Conservation (phyloP, 2,888 invertebrate genomes). For the Acanthococcus lagerstroemiae region DNA sequence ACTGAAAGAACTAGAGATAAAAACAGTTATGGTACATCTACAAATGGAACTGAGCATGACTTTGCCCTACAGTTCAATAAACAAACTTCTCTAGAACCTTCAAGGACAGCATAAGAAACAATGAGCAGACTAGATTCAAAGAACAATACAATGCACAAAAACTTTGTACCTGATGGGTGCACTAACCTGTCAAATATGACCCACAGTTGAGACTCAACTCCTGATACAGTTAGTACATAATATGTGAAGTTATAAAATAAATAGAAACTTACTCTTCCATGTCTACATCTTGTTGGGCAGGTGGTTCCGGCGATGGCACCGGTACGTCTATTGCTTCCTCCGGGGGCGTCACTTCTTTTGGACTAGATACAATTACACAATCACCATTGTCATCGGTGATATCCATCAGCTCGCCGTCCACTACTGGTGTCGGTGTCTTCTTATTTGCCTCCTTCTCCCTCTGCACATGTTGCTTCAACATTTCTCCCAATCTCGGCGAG, state of each 20-base stretch:
- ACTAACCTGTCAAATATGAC: too few relatives aligned
- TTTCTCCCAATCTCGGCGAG: not conserved
- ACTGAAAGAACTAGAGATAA: too few relatives aligned
- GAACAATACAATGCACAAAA: too few relatives aligned
- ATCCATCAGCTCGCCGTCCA: not conserved
- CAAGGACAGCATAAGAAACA: too few relatives aligned
- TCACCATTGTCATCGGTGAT: not conserved
- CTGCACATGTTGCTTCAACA: not conserved
- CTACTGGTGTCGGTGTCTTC: not conserved
- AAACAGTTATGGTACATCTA: too few relatives aligned
- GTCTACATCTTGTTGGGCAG: not conserved
- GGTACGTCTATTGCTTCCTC: not conserved
- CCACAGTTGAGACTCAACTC: too few relatives aligned
- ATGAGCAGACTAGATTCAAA: too few relatives aligned
- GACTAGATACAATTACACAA: not conserved
- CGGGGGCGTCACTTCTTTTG: not conserved
- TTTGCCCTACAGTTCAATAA: too few relatives aligned
- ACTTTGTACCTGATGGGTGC: too few relatives aligned
- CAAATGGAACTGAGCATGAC: too few relatives aligned
- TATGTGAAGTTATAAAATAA: not conserved
- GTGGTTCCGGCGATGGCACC: not conserved
- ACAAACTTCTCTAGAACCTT: too few relatives aligned
- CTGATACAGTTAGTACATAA: too few relatives aligned
- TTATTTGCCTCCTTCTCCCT: not conserved
- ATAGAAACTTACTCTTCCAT: not conserved